Percentiles rank a stretch among this genome's conserved stretches.
Conservation (phyloP, 2,888 invertebrate species). For the Aethes cnicana region DNA sequence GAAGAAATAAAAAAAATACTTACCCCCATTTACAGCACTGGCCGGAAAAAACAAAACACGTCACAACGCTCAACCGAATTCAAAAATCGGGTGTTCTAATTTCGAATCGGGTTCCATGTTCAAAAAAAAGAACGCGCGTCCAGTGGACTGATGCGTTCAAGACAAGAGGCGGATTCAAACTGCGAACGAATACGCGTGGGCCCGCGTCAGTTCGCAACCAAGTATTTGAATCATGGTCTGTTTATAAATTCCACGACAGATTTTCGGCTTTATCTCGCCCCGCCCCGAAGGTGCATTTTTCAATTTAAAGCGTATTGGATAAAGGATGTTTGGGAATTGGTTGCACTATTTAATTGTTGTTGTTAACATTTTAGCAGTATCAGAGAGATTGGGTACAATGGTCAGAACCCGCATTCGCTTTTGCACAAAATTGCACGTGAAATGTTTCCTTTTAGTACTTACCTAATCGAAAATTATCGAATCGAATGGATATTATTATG, state of each 20-base stretch:
- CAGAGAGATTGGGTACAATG: conserved; percentile 25
- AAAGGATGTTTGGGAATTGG: conserved; percentile 1
- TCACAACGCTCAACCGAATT: conserved; percentile 23
- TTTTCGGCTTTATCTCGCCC: background rate
- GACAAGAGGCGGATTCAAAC: conserved; percentile 53
- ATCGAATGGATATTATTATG: too few species aligned
- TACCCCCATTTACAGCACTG: conserved; percentile 27
- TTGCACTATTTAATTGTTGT: conserved; percentile 22
- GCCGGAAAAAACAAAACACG: conserved; percentile 26
- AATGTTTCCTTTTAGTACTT: too few species aligned
- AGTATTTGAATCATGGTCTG: conserved; percentile 48
- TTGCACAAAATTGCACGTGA: too few species aligned
- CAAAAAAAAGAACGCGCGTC: conserved; percentile 61
- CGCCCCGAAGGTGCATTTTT: background rate
- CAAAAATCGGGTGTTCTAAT: conserved; percentile 36
- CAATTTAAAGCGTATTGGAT: background rate
- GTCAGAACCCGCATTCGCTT: conserved; percentile 15
- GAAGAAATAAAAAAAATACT: conserved; percentile 12
- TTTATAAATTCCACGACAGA: background rate
- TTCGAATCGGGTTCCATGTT: conserved; percentile 46
- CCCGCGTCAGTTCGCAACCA: conserved; percentile 41
- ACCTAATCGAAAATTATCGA: too few species aligned
- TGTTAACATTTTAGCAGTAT: conserved; percentile 25
- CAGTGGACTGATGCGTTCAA: conserved; percentile 61
- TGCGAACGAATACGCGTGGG: conserved; percentile 69